Evolutionary conservation across 2,888 invertebrate species (phyloP).

Genomic region (Chalcis sispes): DNA sequence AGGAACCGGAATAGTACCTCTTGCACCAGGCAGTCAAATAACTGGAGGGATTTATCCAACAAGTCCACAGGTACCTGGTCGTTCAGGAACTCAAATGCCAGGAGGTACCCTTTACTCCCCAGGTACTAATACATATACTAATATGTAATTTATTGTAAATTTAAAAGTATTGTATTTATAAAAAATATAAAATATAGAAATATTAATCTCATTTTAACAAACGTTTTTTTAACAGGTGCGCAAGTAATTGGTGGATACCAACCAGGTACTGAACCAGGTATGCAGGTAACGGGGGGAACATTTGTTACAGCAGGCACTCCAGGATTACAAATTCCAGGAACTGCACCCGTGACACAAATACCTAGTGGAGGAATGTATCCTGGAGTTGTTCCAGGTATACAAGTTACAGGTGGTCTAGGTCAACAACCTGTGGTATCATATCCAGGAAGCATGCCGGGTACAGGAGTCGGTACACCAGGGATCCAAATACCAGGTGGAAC

Average conservation of each 20-base stretch:
- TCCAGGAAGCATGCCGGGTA: background rate
- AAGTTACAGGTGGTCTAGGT: too few species aligned
- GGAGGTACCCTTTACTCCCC: background rate
- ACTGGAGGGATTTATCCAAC: constrained; percentile 10
- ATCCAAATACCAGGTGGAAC: background rate
- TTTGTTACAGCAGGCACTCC: background rate
- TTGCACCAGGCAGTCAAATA: constrained; percentile 41
- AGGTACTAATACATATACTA: too few species aligned
- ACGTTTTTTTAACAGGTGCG: too few species aligned
- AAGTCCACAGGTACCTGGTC: constrained; percentile 39
- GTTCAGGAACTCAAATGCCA: constrained; percentile 19
- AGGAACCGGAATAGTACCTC: constrained; percentile 22
- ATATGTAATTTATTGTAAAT: too few species aligned
- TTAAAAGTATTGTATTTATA: too few species aligned
- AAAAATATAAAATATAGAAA: too few species aligned
- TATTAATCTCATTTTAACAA: too few species aligned
- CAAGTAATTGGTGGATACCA: too few species aligned
- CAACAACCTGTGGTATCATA: too few species aligned
- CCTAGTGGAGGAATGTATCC: background rate
- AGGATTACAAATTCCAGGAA: constrained; percentile 46
- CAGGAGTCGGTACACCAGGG: background rate
- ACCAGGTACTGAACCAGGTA: too few species aligned
- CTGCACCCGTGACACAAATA: constrained; percentile 46
- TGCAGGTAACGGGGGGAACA: too few species aligned
- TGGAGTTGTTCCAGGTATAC: background rate